A percentile compares a stretch with the other conserved stretches of the same genome.
These are phyloP conservation scores for Anniella stebbinsi DNA, from an alignment of 2,797 vertebrate genomes.

Conservation along the genomic window DNA sequence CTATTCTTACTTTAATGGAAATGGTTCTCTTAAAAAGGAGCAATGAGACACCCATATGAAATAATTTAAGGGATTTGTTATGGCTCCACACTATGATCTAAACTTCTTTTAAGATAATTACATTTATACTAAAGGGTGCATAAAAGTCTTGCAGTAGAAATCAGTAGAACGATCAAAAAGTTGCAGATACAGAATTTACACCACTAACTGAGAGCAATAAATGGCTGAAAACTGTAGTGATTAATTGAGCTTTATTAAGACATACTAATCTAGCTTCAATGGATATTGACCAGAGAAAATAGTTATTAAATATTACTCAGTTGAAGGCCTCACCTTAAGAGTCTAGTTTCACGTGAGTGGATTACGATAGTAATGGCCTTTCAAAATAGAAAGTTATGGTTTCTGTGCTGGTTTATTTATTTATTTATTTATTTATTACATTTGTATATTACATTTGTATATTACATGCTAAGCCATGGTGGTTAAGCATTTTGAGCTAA, in stretches of 20 bases:
- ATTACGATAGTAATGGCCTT: background rate
- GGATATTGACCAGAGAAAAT: background rate
- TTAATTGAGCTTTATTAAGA: slow-evolving; percentile 4
- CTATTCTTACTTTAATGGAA: slow-evolving; percentile 14
- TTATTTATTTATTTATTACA: no score
- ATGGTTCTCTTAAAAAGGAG: background rate
- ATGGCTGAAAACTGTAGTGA: background rate
- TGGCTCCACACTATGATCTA: background rate
- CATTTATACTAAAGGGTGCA: background rate
- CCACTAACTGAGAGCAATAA: slow-evolving; percentile 3
- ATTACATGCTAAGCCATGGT: no score
- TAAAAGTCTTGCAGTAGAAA: slow-evolving; percentile 4
- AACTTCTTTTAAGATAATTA: slow-evolving; percentile 24
- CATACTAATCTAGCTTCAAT: background rate
- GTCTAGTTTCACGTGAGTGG: background rate
- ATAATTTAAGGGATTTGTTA: background rate
- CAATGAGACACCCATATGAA: background rate
- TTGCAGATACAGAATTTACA: background rate
- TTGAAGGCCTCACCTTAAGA: background rate
- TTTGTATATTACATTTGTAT: no score
- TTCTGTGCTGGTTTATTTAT: background rate
- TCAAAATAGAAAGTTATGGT: background rate
- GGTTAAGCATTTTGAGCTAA: no score
- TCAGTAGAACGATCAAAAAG: background rate
- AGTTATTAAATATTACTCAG: background rate